Evolutionary conservation across 2,888 invertebrate genomes (phyloP).

Genomic region (Chromoteleia sp.): DNA sequence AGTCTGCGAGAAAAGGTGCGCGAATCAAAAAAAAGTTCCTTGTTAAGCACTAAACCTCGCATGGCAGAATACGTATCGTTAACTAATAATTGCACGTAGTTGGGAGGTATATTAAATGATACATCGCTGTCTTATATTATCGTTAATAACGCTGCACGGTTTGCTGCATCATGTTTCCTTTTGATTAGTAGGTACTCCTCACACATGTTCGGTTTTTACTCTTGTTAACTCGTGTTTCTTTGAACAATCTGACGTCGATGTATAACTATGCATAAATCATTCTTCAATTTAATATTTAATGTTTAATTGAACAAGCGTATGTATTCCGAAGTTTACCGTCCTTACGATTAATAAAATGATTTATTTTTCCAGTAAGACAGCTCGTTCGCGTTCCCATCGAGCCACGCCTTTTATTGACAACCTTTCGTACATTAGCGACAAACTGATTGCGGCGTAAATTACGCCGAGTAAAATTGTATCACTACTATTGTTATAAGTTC

Average conservation of each 20-base stretch:
- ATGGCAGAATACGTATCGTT: constrained; percentile 11
- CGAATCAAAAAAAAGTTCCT: constrained; percentile 8
- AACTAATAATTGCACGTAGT: constrained; percentile 14
- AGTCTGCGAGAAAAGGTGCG: constrained; percentile 21
- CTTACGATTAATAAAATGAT: too few relatives aligned
- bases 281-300: too few relatives aligned
- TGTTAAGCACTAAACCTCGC: constrained; percentile 17
- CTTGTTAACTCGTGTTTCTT: not conserved
- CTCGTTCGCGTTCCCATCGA: not conserved
- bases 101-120: constrained; percentile 31
- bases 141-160: constrained; percentile 25
- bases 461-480: too few relatives aligned
- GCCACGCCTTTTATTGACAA: constrained; percentile 30
- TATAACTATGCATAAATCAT: too few relatives aligned
- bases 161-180: constrained; percentile 24
- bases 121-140: constrained; percentile 31
- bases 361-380: too few relatives aligned
- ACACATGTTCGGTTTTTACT: not conserved
- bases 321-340: too few relatives aligned
- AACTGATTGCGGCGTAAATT: constrained; percentile 5
- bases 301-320: too few relatives aligned
- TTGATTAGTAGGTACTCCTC: constrained; percentile 5
- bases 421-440: constrained; percentile 10
- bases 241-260: too few relatives aligned
- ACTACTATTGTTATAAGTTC: too few relatives aligned